Evolutionary conservation across 1,140 invertebrate species (phyloP).

Genomic region (Chironomus striatipennis): DNA sequence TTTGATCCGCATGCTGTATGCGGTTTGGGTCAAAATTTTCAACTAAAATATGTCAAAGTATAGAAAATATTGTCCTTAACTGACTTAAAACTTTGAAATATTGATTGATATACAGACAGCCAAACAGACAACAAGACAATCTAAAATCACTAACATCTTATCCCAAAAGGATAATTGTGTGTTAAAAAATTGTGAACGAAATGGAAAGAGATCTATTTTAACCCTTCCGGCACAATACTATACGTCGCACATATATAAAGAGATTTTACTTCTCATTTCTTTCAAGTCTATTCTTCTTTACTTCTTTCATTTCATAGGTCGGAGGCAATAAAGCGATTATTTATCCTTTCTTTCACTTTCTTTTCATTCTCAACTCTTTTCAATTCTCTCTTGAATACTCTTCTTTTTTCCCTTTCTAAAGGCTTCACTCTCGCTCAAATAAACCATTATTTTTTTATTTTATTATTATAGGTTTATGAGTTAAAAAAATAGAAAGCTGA

Average conservation of each 20-base stretch:
- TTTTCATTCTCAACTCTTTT: neutral
- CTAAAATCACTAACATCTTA: no score
- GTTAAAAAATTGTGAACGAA: neutral
- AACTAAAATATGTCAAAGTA: no score
- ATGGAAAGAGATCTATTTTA: conserved; percentile 21
- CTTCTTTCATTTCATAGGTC: neutral
- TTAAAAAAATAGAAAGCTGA: conserved; percentile 16
- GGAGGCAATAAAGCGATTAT: conserved; percentile 18
- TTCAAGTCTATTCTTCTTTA: neutral
- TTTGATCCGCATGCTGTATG: no score
- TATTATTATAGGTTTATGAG: neutral
- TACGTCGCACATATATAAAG: neutral
- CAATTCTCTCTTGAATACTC: neutral
- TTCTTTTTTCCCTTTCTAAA: neutral
- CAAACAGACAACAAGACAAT: no score
- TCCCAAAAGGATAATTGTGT: no score
- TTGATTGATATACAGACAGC: no score
- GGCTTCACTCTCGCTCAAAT: neutral
- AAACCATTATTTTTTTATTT: neutral
- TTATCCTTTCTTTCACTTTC: conserved; percentile 22
- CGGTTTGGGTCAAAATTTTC: no score
- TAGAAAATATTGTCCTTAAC: no score
- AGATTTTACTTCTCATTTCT: neutral
- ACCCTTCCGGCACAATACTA: conserved; percentile 9
- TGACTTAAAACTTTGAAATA: no score